phyloP scores from a whole-genome alignment of 1,140 invertebrate genomes.

The Araneus ventricosus region DNA sequence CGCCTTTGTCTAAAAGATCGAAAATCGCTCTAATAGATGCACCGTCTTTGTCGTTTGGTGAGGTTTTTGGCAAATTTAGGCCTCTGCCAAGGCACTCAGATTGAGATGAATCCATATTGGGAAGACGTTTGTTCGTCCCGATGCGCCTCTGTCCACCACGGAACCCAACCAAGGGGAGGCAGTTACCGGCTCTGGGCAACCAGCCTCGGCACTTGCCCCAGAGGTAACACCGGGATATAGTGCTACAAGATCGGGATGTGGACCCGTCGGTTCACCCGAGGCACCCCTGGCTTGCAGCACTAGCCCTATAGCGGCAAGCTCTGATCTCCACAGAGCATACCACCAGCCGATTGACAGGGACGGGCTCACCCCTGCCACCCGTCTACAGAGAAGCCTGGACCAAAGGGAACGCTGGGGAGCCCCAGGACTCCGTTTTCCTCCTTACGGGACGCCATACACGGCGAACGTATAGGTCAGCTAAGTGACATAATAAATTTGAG shows the following conservation, averaged over 20 bases:
- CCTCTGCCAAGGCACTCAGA: background rate
- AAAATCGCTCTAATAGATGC: background rate
- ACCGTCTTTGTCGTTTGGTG: background rate
- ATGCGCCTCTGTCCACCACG: background rate
- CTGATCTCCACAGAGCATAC: too few relatives aligned
- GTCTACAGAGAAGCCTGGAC: too few relatives aligned
- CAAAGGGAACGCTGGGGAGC: background rate
- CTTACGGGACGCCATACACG: conserved; percentile 12
- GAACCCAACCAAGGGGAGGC: background rate
- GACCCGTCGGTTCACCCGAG: too few relatives aligned
- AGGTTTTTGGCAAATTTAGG: background rate
- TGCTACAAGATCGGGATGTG: background rate
- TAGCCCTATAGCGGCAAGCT: too few relatives aligned
- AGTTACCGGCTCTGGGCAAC: background rate
- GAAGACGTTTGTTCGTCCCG: background rate
- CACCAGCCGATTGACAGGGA: too few relatives aligned
- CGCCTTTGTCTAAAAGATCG: background rate
- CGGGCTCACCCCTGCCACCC: too few relatives aligned
- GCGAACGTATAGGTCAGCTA: background rate
- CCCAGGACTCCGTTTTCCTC: conserved; percentile 19
- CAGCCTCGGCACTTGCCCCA: background rate
- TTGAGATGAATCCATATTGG: background rate
- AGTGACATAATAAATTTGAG: too few relatives aligned
- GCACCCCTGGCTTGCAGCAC: too few relatives aligned
- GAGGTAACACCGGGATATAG: background rate